Conservation (phyloP, 2,888 invertebrate genomes). For the Rotaria macrura region DNA sequence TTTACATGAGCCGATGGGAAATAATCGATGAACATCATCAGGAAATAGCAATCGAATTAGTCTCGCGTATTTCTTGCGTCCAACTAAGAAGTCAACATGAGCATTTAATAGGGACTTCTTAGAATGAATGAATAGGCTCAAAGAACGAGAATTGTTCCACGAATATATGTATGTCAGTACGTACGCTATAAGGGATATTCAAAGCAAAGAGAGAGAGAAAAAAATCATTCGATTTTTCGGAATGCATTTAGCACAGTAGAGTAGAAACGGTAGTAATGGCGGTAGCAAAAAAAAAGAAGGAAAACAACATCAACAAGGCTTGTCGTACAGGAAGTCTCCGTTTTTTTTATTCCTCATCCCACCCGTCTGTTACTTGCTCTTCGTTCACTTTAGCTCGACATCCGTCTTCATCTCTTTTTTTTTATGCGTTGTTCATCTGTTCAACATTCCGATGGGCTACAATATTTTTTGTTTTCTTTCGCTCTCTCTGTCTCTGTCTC, state of each 20-base stretch:
- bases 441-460: background rate
- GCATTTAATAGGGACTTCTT: background rate
- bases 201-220: background rate
- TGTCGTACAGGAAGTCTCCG: conserved; percentile 2
- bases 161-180: background rate
- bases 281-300: conserved; percentile 1
- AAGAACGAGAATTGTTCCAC: background rate
- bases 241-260: background rate
- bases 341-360: background rate
- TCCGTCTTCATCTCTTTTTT: background rate
- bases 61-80: background rate
- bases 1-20: background rate
- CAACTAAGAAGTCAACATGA: background rate
- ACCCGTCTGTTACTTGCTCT: background rate
- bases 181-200: too few relatives aligned
- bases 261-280: background rate
- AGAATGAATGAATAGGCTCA: background rate
- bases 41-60: background rate
- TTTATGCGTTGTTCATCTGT: background rate
- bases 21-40: background rate
- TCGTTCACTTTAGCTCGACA: background rate
- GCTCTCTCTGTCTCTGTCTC: background rate
- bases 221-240: background rate
- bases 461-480: background rate
- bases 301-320: background rate